phyloP scores from a whole-genome alignment of 2,113 vertebrate genomes.

The Xenus cinereus region DNA sequence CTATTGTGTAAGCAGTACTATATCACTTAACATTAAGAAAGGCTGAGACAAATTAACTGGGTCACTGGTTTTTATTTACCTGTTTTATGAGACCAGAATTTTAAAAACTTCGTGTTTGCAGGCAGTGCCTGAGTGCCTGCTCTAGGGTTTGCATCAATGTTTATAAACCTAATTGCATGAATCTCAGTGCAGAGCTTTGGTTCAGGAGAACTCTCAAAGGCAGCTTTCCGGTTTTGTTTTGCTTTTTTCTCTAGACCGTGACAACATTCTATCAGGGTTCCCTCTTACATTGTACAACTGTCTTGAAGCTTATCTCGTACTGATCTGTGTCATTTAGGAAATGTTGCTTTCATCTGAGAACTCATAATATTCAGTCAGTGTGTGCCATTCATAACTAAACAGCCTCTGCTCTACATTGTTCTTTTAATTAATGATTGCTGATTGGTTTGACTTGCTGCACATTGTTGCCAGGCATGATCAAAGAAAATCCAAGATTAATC shows the following conservation, averaged over 20 bases:
- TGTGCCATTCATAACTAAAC: conserved; percentile 58
- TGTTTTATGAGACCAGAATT: background rate
- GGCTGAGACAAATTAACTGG: background rate
- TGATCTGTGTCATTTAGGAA: conserved; percentile 42
- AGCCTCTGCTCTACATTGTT: conserved; percentile 70
- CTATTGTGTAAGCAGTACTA: background rate
- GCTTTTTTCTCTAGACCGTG: background rate
- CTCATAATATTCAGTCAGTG: conserved; percentile 41
- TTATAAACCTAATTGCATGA: background rate
- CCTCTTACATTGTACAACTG: background rate
- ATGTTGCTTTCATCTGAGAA: conserved; percentile 45
- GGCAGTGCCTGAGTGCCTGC: background rate
- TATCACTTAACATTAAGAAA: background rate
- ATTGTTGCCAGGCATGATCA: conserved; percentile 80
- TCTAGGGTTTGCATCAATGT: background rate
- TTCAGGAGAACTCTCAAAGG: background rate
- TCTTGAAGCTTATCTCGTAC: conserved; percentile 5
- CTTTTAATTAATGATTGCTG: conserved; percentile 81
- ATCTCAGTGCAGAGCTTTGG: background rate
- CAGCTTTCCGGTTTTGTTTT: background rate
- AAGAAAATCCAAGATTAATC: conserved; percentile 82
- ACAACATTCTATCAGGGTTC: conserved; percentile 18
- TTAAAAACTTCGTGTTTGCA: background rate
- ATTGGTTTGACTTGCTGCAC: conserved; percentile 76
- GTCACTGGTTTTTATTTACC: background rate